phyloP scores from a whole-genome alignment of 2,888 invertebrate species.

The Cataglyphis livida region DNA sequence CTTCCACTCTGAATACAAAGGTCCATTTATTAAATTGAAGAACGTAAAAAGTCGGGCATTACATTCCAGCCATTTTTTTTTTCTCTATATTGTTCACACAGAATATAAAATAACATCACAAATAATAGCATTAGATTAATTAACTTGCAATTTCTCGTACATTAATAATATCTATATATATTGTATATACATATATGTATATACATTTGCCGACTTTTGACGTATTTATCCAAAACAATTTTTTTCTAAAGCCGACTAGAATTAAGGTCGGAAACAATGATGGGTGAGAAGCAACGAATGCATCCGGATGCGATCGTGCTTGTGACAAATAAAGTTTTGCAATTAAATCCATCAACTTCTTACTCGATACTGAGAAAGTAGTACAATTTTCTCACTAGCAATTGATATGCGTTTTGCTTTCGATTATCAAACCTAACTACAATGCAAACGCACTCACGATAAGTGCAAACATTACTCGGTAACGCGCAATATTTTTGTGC shows the following conservation, averaged over 20 bases:
- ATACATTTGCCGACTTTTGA: background rate
- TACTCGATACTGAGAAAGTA: background rate
- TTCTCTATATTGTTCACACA: background rate
- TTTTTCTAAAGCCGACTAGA: constrained; percentile 3
- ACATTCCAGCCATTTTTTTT: background rate
- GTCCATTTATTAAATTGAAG: constrained; percentile 1
- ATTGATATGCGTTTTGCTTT: background rate
- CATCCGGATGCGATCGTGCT: background rate
- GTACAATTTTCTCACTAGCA: background rate
- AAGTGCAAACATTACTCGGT: background rate
- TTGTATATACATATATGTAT: too few species aligned
- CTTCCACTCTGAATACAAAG: constrained; percentile 9
- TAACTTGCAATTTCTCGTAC: background rate
- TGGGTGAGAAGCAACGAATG: background rate
- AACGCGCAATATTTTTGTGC: constrained; percentile 53
- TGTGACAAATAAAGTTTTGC: background rate
- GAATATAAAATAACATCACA: background rate
- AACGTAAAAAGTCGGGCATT: constrained; percentile 1
- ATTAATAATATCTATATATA: background rate
- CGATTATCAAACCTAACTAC: constrained; percentile 9
- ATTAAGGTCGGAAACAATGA: background rate
- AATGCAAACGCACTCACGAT: constrained; percentile 9
- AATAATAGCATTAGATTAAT: background rate
- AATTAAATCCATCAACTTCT: background rate
- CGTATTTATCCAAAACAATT: constrained; percentile 2